Percentiles rank a stretch among this genome's conserved stretches.
phyloP scores from a whole-genome alignment of 2,888 invertebrate species.

The Hirtodrosophila alboralis region DNA sequence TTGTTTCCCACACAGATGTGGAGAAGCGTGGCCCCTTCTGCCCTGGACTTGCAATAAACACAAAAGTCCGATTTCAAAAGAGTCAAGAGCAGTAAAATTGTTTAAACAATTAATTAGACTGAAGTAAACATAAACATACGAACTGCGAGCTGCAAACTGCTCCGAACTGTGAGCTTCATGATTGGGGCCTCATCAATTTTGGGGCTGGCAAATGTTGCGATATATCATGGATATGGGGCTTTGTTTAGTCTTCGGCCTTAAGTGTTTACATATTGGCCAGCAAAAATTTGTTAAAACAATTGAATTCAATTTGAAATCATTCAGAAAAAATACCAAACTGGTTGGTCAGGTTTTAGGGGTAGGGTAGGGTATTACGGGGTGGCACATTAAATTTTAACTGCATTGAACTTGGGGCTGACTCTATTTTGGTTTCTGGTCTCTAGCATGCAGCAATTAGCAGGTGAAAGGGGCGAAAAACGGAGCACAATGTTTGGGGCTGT shows the following conservation, averaged over 20 bases:
- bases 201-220: slow-evolving; percentile 8
- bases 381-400: slow-evolving; percentile 58
- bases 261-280: slow-evolving; percentile 70
- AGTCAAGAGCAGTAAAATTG: slow-evolving; percentile 40
- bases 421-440: slow-evolving; percentile 2
- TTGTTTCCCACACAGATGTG: slow-evolving; percentile 13
- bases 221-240: slow-evolving; percentile 28
- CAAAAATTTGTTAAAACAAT: slow-evolving; percentile 53
- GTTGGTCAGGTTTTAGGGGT: background rate
- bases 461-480: background rate
- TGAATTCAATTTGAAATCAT: slow-evolving; percentile 39
- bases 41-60: background rate
- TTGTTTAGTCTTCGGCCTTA: slow-evolving; percentile 67
- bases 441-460: slow-evolving; percentile 45
- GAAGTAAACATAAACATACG: slow-evolving; percentile 68
- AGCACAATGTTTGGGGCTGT: slow-evolving; percentile 6
- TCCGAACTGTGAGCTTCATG: no score
- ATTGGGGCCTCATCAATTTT: slow-evolving; percentile 39
- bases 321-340: slow-evolving; percentile 7
- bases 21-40: background rate
- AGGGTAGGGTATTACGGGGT: background rate
- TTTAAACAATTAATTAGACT: slow-evolving; percentile 75
- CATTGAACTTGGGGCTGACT: slow-evolving; percentile 46
- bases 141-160: no score
- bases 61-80: slow-evolving; percentile 8